Evolutionary conservation across 2,888 invertebrate species (phyloP).

Genomic region (Acanthopleura granulata): DNA sequence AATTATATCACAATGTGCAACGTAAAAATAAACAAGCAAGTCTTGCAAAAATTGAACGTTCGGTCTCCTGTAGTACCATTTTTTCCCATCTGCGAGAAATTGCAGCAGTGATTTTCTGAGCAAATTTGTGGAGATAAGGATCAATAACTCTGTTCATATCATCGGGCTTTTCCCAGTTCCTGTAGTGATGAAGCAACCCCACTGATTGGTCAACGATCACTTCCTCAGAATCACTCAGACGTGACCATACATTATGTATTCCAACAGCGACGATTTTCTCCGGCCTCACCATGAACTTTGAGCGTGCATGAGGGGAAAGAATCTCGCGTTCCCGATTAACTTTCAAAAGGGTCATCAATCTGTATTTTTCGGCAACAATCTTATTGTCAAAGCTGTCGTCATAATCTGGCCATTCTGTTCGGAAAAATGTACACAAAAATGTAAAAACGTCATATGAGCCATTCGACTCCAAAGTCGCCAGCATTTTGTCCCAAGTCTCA

Average conservation of each 20-base stretch:
- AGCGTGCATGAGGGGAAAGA: constrained; percentile 33
- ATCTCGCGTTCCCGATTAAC: constrained; percentile 39
- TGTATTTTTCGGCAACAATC: constrained; percentile 35
- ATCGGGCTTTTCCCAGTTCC: constrained; percentile 42
- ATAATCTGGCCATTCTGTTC: constrained; percentile 47
- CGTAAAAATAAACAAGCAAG: no score
- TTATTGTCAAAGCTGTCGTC: constrained; percentile 31
- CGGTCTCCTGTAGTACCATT: background rate
- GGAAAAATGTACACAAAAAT: constrained; percentile 47
- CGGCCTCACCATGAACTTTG: constrained; percentile 51
- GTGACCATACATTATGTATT: constrained; percentile 45
- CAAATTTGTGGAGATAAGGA: background rate
- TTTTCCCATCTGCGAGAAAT: background rate
- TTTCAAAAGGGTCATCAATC: constrained; percentile 43
- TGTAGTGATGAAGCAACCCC: constrained; percentile 53
- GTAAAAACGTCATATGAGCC: constrained; percentile 26
- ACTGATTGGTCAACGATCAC: constrained; percentile 25
- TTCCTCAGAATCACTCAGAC: constrained; percentile 15
- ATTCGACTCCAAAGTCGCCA: constrained; percentile 15
- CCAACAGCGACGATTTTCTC: constrained; percentile 37
- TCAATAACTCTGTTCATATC: background rate
- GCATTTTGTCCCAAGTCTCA: constrained; percentile 43
- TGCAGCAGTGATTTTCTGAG: background rate
- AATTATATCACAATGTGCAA: no score
- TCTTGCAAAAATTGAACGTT: no score